phyloP scores from a whole-genome alignment of 2,113 vertebrate genomes.

The Calyptomena viridis region DNA sequence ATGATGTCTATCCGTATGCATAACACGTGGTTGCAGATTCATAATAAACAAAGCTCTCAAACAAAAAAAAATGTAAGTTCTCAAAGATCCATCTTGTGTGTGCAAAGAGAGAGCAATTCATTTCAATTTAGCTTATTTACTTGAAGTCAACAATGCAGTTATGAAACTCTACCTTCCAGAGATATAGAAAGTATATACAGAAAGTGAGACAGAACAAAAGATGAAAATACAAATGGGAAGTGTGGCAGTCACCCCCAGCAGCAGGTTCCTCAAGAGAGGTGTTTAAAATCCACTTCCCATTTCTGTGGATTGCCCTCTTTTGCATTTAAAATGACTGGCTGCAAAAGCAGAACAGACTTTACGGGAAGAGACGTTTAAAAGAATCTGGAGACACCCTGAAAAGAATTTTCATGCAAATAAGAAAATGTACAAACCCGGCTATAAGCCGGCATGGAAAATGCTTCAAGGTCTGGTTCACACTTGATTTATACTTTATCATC shows the following conservation, averaged over 20 bases:
- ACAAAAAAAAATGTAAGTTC: background rate
- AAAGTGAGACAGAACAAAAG: background rate
- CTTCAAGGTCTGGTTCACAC: background rate
- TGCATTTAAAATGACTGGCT: background rate
- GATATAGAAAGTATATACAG: background rate
- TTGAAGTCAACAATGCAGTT: background rate
- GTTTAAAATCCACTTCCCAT: background rate
- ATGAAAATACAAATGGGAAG: background rate
- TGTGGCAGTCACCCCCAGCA: background rate
- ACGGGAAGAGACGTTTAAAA: background rate
- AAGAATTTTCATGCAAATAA: background rate
- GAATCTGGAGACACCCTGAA: background rate
- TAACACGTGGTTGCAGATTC: slow-evolving; percentile 12
- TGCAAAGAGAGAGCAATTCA: background rate
- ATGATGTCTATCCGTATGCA: slow-evolving; percentile 45
- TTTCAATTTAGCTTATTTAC: background rate
- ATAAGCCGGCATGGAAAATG: background rate
- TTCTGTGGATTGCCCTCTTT: background rate
- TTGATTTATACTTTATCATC: background rate
- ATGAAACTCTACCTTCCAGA: background rate
- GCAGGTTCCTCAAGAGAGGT: background rate
- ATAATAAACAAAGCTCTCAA: slow-evolving; percentile 42
- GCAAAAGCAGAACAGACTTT: background rate
- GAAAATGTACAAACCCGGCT: background rate
- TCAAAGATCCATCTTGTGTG: background rate